A percentile compares a stretch with the other conserved stretches of the same genome.
phyloP scores from a whole-genome alignment of 2,113 vertebrate genomes.

The Jacana jacana region DNA sequence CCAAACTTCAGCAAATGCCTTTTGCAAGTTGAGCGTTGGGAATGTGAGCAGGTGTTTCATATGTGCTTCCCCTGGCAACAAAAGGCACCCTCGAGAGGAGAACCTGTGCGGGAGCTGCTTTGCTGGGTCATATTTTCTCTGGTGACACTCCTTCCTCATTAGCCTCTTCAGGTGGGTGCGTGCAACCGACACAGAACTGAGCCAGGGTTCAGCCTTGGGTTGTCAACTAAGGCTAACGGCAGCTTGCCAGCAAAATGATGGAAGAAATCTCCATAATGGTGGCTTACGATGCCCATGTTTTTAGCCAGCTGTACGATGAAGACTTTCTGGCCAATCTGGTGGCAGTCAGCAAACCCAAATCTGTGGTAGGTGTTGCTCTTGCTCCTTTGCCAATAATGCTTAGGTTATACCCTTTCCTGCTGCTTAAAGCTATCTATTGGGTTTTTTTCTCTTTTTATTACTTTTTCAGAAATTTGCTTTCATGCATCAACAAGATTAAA shows the following conservation, averaged over 20 bases:
- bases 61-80: not conserved
- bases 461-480: not conserved
- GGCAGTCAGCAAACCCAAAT: slow-evolving; percentile 87
- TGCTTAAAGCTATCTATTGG: not conserved
- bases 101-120: not conserved
- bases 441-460: not conserved
- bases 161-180: slow-evolving; percentile 61
- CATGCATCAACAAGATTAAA: not conserved
- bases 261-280: slow-evolving; percentile 94
- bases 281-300: slow-evolving; percentile 94
- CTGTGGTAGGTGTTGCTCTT: slow-evolving; percentile 83
- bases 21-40: not conserved
- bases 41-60: slow-evolving; percentile 42
- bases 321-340: slow-evolving; percentile 89
- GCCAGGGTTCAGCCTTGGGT: slow-evolving; percentile 1
- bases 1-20: not conserved
- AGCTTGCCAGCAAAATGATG: slow-evolving; percentile 86
- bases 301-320: slow-evolving; percentile 88
- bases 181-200: not conserved
- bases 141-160: slow-evolving; percentile 33
- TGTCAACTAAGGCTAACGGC: not conserved
- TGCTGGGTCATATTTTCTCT: not conserved
- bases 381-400: not conserved
- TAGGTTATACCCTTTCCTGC: not conserved
- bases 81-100: not conserved